A percentile compares a stretch with the other conserved stretches of the same genome.
Conservation (phyloP, 64 coral and sea anemone genomes). For the Anthopleura sola region DNA sequence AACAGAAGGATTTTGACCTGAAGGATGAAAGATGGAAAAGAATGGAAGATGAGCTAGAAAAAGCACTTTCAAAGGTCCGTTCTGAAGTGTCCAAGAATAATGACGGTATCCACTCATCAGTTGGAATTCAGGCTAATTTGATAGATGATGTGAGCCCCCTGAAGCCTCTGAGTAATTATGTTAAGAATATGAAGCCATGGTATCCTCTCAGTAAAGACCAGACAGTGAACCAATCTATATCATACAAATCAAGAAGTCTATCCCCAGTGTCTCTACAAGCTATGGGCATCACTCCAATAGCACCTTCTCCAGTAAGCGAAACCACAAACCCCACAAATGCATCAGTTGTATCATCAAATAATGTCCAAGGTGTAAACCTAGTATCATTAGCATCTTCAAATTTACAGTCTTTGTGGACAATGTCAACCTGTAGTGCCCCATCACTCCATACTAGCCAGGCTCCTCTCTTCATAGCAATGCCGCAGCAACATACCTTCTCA, state of each 20-base stretch:
- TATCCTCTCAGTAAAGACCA: background rate
- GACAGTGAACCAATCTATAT: background rate
- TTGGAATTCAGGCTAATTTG: conserved; percentile 89
- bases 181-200: background rate
- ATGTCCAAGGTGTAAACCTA: background rate
- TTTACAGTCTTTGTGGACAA: conserved; percentile 1
- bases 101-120: conserved; percentile 64
- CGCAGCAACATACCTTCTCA: background rate
- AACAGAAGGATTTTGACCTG: conserved; percentile 68
- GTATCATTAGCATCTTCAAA: background rate
- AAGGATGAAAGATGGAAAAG: conserved; percentile 90
- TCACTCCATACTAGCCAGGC: background rate
- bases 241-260: background rate
- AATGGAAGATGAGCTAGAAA: conserved; percentile 82
- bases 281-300: background rate
- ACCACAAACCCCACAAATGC: background rate
- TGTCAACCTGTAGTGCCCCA: background rate
- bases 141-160: conserved; percentile 91
- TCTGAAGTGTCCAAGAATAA: conserved; percentile 63
- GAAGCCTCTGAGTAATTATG: conserved; percentile 67
- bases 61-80: conserved; percentile 56
- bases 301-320: background rate
- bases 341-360: background rate
- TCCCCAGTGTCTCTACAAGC: background rate
- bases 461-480: background rate